These are phyloP conservation scores for Platygyra sinensis DNA, from an alignment of 64 coral and sea anemone genomes.

Conservation along the genomic window DNA sequence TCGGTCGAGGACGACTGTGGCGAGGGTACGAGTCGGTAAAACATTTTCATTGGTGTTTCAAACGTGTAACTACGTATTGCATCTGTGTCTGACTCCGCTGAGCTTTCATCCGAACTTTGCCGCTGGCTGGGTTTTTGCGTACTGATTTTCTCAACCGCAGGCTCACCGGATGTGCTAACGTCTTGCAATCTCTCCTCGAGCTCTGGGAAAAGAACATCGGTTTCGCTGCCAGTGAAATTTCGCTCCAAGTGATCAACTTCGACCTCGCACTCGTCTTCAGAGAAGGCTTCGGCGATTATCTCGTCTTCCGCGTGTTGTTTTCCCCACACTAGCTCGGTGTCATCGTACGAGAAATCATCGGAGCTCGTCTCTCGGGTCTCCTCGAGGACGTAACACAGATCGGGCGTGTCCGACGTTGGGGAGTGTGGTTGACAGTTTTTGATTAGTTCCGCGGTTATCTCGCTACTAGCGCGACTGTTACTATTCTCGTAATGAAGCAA, in stretches of 20 bases:
- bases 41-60: conserved; percentile 87
- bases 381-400: conserved; percentile 50
- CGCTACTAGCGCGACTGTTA: neutral
- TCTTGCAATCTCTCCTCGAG: conserved; percentile 54
- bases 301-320: conserved; percentile 67
- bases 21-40: conserved; percentile 90
- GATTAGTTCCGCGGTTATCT: conserved; percentile 58
- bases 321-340: conserved; percentile 68
- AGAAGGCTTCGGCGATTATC: conserved; percentile 63
- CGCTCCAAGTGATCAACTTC: conserved; percentile 27
- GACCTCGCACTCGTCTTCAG: conserved; percentile 24
- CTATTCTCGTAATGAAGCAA: conserved; percentile 10
- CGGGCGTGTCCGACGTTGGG: conserved; percentile 1
- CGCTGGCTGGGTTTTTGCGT: conserved; percentile 6
- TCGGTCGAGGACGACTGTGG: conserved; percentile 93
- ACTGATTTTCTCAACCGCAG: neutral
- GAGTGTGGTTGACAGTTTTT: conserved; percentile 74
- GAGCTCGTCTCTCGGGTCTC: conserved; percentile 66
- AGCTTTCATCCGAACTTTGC: conserved; percentile 62
- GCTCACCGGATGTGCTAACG: neutral
- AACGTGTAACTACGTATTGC: neutral
- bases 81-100: conserved; percentile 29
- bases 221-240: conserved; percentile 23
- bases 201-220: conserved; percentile 55
- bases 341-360: conserved; percentile 86